Evolutionary conservation across 1,140 invertebrate species (phyloP), one percentile per base, ranked within the genome.

Genomic region (Cryptotermes secundus): DNA sequence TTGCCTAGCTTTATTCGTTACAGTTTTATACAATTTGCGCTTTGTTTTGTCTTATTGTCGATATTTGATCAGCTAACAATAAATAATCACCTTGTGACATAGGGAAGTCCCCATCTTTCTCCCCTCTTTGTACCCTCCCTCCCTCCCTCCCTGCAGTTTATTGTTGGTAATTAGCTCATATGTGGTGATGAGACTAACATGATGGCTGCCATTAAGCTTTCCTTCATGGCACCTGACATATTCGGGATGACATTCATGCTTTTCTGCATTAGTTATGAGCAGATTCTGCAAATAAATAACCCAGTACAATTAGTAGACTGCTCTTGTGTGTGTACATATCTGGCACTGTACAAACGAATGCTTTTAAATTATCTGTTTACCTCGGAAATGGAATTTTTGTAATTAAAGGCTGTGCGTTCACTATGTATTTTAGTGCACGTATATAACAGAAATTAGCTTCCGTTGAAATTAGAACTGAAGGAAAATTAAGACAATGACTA

Each of bases 301-400:
- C 59, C 59, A 72, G 16, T 72, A 14, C 59, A 72, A 72, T 72
- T 72, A 72, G n/a, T 72, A n/a, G n/a, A 31, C 59, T 31, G 59
- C 14, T 26, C n/a, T 16, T n/a, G 59, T 72, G 16, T 9, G 31
- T n/a, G 59, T n/a, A n/a, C 59, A 4, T 72, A 49, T 49, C 45
- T 49, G 45, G 59, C 59, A 72, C 26, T n/a, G 59, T 72, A 72
- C 26, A 72, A 72, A 31, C 26, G 59, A 72, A 72, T 72, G 31
- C n/a, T 72, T 72, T 72, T n/a, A 72, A 72, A 72, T 72, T 72
- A 72, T 31, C 59, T 72, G 31, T n/a, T n/a, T n/a, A 16, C 59
- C 14, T n/a, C 59, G 6, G 4, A 72, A 72, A 72, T 72, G 59
- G n/a, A 72, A 6, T 72, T n/a, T 72, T 72, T 72, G 59, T 72